Evolutionary conservation across 2,113 vertebrate genomes (phyloP), one percentile per base, ranked within the genome.

Genomic region (Zootoca vivipara): DNA sequence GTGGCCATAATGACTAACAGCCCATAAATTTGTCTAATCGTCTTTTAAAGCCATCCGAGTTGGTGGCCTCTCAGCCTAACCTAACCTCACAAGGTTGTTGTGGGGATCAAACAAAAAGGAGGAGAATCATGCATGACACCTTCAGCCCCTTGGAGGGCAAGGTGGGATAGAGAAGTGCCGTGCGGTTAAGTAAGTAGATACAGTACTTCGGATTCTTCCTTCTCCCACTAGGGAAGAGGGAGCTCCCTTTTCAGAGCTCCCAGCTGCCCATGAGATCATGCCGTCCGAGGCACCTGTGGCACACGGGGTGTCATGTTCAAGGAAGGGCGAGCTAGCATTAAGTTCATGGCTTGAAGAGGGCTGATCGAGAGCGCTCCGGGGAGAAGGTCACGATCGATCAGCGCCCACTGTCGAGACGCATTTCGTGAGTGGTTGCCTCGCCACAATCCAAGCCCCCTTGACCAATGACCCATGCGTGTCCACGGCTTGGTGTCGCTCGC

Each of bases 401-500:
- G 93, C 90, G 82, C 95, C 95, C 95, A 96, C 97, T 98, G 97
- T 98, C 98, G 96, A 94, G 96, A 97, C 97, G 95, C 93, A 98
- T 98, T 98, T 98, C 96, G 96, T 98, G 97, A 98, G 96, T 98
- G 97, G 97, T 95, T 97, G 97, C 96, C 94, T 97, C 96, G 93
- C 96, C 93, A 98, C 98, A 98, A 98, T 98, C 87, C 97, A 86
- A 92, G 92, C 91, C 92, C 38, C 93, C 95, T 91, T 94, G 96
- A 90, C 95, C 96, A 93, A 94, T 97, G 97, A 97, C 97, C 97
- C 97, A 95, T 97, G 96, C 87, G 64, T 95, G 96, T 96, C 96
- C 96, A 94, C 87, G 93, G 92, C 92, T 83, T 92, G 93, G 94
- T 90, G 95, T 95, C 84, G 2, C 93, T 90, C 85, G 90, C 89